phyloP scores from a whole-genome alignment of 2,113 vertebrate genomes.

The Platichthys flesus region DNA sequence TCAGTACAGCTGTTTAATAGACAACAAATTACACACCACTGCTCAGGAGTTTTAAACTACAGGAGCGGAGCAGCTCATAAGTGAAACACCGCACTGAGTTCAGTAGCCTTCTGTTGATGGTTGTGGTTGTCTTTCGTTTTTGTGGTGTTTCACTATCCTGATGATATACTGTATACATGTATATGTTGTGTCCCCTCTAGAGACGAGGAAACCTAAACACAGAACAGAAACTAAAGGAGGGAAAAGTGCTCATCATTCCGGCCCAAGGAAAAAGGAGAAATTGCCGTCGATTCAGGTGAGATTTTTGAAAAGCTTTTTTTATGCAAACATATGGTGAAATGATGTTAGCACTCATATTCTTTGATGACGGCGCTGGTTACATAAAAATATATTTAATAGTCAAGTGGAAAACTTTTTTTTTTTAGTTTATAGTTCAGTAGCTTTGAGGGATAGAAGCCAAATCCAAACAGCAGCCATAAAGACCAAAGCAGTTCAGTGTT shows the following conservation, averaged over 20 bases:
- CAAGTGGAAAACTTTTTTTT: too few species aligned
- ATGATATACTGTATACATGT: not conserved
- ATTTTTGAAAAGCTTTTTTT: not conserved
- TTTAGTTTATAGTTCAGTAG: too few species aligned
- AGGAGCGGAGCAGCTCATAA: not conserved
- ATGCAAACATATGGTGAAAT: too few species aligned
- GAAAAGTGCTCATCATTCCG: conserved; percentile 62
- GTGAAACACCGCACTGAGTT: not conserved
- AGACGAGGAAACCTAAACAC: conserved; percentile 55
- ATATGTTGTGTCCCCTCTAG: conserved; percentile 34
- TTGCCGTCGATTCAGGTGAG: conserved; percentile 49
- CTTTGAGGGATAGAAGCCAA: too few species aligned
- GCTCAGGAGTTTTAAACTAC: not conserved
- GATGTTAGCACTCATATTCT: too few species aligned
- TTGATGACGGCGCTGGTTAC: too few species aligned
- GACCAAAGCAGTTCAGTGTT: too few species aligned
- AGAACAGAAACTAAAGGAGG: conserved; percentile 63
- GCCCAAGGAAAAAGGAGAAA: conserved; percentile 74
- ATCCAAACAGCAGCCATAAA: too few species aligned
- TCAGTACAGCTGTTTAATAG: too few species aligned
- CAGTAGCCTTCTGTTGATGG: not conserved
- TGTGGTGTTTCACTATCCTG: not conserved
- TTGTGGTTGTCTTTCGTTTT: not conserved
- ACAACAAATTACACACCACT: too few species aligned
- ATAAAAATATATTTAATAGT: too few species aligned